Conservation (phyloP, 64 coral and sea anemone species). For the Astreopora myriophthalma region DNA sequence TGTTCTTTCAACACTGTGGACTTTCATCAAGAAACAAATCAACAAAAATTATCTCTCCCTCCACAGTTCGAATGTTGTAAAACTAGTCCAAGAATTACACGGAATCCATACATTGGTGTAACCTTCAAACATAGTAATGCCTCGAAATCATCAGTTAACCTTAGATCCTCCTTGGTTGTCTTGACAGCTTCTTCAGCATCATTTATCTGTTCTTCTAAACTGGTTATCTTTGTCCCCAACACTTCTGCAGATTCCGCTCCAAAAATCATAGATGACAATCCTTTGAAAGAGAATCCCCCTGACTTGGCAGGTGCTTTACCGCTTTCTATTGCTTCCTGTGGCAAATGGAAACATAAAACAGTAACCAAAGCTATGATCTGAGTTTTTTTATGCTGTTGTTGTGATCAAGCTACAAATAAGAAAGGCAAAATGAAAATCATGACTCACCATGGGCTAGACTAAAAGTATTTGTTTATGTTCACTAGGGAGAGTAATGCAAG, state of each 20-base stretch:
- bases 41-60: too few relatives aligned
- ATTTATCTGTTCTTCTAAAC: conserved; percentile 91
- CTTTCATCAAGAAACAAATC: too few relatives aligned
- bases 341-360: background rate
- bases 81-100: too few relatives aligned
- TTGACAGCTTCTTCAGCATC: conserved; percentile 89
- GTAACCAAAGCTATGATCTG: background rate
- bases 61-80: too few relatives aligned
- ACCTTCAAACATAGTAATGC: too few relatives aligned
- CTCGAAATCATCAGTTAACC: background rate
- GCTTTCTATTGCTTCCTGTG: conserved; percentile 75
- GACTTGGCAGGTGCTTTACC: conserved; percentile 74
- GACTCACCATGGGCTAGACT: too few relatives aligned
- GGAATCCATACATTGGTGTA: too few relatives aligned
- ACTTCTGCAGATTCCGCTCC: conserved; percentile 87
- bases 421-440: too few relatives aligned
- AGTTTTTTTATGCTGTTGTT: background rate
- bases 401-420: too few relatives aligned
- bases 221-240: conserved; percentile 60
- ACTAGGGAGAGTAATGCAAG: too few relatives aligned
- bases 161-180: conserved; percentile 86
- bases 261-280: conserved; percentile 95
- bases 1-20: too few relatives aligned
- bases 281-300: conserved; percentile 84
- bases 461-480: too few relatives aligned